Conservation (phyloP, 2,797 vertebrate species). For the Melopsittacus undulatus region DNA sequence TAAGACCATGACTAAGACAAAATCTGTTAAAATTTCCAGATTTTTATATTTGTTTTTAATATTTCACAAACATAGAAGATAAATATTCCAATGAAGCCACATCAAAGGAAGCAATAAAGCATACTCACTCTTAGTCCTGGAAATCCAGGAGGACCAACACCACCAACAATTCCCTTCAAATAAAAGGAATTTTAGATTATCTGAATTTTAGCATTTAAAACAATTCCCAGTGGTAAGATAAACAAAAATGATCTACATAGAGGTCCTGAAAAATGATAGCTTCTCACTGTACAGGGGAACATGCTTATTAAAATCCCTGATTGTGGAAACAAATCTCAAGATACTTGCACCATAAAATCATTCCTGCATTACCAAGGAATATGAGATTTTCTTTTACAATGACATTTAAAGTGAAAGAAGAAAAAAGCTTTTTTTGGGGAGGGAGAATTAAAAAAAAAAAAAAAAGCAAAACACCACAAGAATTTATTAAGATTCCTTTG, state of each 20-base stretch:
- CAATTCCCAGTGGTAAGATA: background rate
- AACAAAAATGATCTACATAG: background rate
- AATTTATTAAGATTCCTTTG: background rate
- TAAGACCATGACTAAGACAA: background rate
- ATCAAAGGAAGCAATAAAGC: background rate
- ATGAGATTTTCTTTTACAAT: background rate
- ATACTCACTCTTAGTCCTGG: conserved; percentile 93
- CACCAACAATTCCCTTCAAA: conserved; percentile 89
- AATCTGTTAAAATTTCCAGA: background rate
- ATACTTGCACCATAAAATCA: background rate
- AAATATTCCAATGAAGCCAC: background rate
- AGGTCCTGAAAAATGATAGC: background rate
- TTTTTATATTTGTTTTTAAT: background rate
- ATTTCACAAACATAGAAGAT: background rate
- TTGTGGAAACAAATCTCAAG: background rate
- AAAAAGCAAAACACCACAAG: background rate
- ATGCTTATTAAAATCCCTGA: background rate
- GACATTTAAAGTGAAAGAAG: background rate
- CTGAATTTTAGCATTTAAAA: background rate
- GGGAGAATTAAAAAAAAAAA: background rate
- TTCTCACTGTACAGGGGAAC: background rate
- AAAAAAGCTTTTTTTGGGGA: fast-evolving
- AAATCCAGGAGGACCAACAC: conserved; percentile 88
- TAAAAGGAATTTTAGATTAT: conserved; percentile 8
- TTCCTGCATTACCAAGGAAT: background rate